Evolutionary conservation across 2,888 invertebrate genomes (phyloP).

Genomic region (Xylota sylvarum): DNA sequence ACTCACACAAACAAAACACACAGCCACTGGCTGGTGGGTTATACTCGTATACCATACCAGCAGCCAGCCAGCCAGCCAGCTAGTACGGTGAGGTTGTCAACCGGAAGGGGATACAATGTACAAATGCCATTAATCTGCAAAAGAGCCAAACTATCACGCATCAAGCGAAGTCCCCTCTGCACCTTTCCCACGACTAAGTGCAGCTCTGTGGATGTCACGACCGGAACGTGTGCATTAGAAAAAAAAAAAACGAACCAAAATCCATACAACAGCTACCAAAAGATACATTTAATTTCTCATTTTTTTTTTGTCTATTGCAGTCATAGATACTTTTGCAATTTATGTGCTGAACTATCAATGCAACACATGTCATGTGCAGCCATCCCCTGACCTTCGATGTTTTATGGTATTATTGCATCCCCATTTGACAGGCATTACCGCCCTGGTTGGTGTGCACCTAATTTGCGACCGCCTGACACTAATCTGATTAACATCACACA

Average conservation of each 20-base stretch:
- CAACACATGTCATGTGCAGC: slow-evolving; percentile 55
- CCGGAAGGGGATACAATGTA: slow-evolving; percentile 78
- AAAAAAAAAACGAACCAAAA: no score
- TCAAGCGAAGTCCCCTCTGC: slow-evolving; percentile 74
- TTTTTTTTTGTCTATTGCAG: not conserved
- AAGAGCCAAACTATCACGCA: slow-evolving; percentile 84
- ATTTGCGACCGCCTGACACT: slow-evolving; percentile 81
- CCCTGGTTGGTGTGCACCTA: slow-evolving; percentile 59
- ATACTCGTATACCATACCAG: not conserved
- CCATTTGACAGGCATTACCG: slow-evolving; percentile 58
- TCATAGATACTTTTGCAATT: slow-evolving; percentile 44
- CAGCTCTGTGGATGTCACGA: slow-evolving; percentile 69
- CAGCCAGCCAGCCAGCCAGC: not conserved
- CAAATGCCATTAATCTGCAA: slow-evolving; percentile 84
- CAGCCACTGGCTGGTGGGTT: slow-evolving; percentile 20
- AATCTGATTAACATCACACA: slow-evolving; percentile 84
- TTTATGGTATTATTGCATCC: slow-evolving; percentile 61
- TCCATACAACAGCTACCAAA: no score
- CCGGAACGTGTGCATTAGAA: slow-evolving; percentile 75
- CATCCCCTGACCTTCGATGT: slow-evolving; percentile 45
- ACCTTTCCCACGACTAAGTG: slow-evolving; percentile 65
- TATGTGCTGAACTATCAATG: slow-evolving; percentile 34
- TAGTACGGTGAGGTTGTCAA: slow-evolving; percentile 57
- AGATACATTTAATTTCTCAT: no score
- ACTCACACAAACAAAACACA: slow-evolving; percentile 30